Percentiles rank a stretch among this genome's conserved stretches.
phyloP scores from a whole-genome alignment of 2,888 invertebrate genomes.

The Ephialtes manifestator region DNA sequence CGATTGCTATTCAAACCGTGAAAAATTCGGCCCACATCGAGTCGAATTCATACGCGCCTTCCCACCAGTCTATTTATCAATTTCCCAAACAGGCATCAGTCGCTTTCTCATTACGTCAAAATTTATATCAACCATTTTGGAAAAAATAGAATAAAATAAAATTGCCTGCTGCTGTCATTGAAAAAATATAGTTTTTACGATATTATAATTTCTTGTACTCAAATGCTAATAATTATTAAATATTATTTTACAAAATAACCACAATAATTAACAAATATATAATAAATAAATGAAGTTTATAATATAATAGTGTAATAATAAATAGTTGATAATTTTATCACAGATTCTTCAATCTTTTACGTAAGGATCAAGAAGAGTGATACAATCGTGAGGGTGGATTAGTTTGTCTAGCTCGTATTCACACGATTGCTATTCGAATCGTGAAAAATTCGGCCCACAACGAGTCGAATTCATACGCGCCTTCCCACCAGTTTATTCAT shows the following conservation, averaged over 20 bases:
- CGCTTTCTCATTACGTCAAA: too few species aligned
- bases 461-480: conserved; percentile 48
- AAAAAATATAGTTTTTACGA: too few species aligned
- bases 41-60: conserved; percentile 50
- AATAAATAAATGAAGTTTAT: too few species aligned
- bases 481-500: conserved; percentile 61
- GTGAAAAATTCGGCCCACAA: conserved; percentile 3
- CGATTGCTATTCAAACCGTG: not conserved
- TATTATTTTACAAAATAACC: too few species aligned
- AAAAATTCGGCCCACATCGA: conserved; percentile 10
- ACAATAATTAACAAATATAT: too few species aligned
- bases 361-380: not conserved
- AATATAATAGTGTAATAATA: too few species aligned
- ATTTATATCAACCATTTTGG: too few species aligned
- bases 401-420: not conserved
- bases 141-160: too few species aligned
- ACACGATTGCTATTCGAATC: not conserved
- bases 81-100: conserved; percentile 32
- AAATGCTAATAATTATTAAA: too few species aligned
- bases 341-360: not conserved
- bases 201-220: too few species aligned
- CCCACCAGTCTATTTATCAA: conserved; percentile 58
- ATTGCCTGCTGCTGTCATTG: too few species aligned
- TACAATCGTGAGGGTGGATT: not conserved
- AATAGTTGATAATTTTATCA: not conserved